phyloP scores from a whole-genome alignment of 2,797 vertebrate genomes.

The Anabas testudineus region DNA sequence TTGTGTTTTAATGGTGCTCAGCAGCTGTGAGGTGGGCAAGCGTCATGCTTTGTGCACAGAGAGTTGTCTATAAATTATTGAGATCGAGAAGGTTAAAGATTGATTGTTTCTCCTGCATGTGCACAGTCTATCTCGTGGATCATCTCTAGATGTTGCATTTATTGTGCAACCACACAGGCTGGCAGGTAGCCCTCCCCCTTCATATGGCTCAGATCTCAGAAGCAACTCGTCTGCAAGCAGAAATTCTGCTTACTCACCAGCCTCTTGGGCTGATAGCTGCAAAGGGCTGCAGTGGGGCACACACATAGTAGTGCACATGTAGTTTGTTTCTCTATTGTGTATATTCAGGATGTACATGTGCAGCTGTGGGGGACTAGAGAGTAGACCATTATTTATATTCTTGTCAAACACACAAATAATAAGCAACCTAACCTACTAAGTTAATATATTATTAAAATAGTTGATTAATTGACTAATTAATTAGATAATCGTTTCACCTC shows the following conservation, averaged over 20 bases:
- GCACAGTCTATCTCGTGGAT: conserved; percentile 39
- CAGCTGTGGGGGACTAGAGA: conserved; percentile 3
- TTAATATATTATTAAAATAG: too few species aligned
- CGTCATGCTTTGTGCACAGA: conserved; percentile 55
- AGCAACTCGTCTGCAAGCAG: conserved; percentile 55
- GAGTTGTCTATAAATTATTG: conserved; percentile 67
- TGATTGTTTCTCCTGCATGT: conserved; percentile 33
- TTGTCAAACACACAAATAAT: not conserved
- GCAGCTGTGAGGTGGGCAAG: conserved; percentile 58
- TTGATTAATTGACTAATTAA: too few species aligned
- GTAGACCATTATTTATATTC: not conserved
- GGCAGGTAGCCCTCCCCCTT: conserved; percentile 47
- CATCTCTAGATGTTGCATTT: conserved; percentile 33
- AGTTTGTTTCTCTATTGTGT: conserved; percentile 22
- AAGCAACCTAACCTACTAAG: not conserved
- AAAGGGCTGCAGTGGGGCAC: conserved; percentile 62
- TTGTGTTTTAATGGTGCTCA: conserved; percentile 36
- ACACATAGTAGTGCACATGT: conserved; percentile 33
- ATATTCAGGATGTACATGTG: not conserved
- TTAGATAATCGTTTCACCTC: too few species aligned
- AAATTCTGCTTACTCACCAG: conserved; percentile 83
- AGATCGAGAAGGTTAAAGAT: conserved; percentile 65
- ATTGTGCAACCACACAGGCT: conserved; percentile 37
- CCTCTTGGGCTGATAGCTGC: conserved; percentile 73
- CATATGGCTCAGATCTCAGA: conserved; percentile 48